These are phyloP conservation scores for Eupsilia transversa DNA, from an alignment of 2,888 invertebrate species.

Conservation along the genomic window DNA sequence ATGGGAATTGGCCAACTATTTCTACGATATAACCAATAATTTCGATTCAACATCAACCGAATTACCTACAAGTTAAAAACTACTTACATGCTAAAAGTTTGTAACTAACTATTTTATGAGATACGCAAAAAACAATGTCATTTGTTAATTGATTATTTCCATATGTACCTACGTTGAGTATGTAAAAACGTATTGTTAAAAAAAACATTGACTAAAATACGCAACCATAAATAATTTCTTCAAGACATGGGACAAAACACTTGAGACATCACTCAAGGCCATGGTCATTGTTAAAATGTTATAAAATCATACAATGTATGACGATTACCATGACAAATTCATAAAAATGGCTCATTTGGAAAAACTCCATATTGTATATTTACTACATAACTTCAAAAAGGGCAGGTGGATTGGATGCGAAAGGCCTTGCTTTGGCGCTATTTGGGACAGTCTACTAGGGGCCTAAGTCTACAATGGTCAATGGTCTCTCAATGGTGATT, in stretches of 20 bases:
- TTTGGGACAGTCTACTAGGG: background rate
- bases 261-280: conserved; percentile 12
- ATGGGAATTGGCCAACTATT: background rate
- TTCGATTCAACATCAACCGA: background rate
- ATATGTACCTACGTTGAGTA: no score
- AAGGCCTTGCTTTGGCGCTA: background rate
- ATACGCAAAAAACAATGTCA: background rate
- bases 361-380: background rate
- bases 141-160: background rate
- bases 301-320: background rate
- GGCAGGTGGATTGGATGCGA: no score
- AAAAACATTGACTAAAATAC: conserved; percentile 5
- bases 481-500: no score
- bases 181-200: conserved; percentile 5
- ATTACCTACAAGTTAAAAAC: background rate
- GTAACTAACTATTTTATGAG: background rate
- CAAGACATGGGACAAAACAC: background rate
- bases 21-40: background rate
- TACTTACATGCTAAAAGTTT: background rate
- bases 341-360: background rate
- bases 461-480: no score
- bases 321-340: background rate
- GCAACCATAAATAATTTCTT: background rate
- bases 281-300: conserved; percentile 10
- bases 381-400: background rate